Percentiles rank a stretch among this genome's conserved stretches.
Evolutionary conservation across 1,140 invertebrate species (phyloP).

Genomic region (Cyclargus thomasi): DNA sequence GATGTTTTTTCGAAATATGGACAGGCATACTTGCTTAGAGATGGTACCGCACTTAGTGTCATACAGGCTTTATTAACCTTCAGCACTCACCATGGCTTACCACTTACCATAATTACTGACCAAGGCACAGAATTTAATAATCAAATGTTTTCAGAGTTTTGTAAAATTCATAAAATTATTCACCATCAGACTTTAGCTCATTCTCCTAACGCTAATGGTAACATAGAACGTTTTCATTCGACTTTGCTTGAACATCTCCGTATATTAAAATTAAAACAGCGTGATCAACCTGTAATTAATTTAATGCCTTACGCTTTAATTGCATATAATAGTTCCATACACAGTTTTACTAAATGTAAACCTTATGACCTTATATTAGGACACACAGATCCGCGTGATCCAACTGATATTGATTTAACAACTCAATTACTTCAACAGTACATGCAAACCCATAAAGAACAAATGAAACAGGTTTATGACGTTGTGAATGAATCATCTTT

Average conservation of each 20-base stretch:
- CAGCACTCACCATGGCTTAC: conserved; percentile 25
- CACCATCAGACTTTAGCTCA: conserved; percentile 23
- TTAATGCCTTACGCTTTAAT: conserved; percentile 31
- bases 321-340: conserved; percentile 31
- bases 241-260: conserved; percentile 32
- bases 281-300: conserved; percentile 24
- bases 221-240: conserved; percentile 30
- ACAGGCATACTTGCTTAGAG: conserved; percentile 24
- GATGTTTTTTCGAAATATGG: conserved; percentile 27
- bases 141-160: conserved; percentile 30
- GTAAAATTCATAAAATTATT: conserved; percentile 24
- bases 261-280: conserved; percentile 27
- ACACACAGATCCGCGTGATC: conserved; percentile 28
- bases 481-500: conserved; percentile 25
- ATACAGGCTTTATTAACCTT: conserved; percentile 22
- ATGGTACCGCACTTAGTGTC: conserved; percentile 21
- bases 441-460: conserved; percentile 24
- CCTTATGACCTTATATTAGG: conserved; percentile 29
- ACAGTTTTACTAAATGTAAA: conserved; percentile 21
- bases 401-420: conserved; percentile 25
- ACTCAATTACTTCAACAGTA: conserved; percentile 31
- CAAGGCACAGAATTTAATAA: conserved; percentile 27
- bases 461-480: conserved; percentile 29
- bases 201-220: conserved; percentile 26
- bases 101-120: conserved; percentile 24